Percentiles rank a stretch among this genome's conserved stretches.
Conservation (phyloP, 2,113 vertebrate species). For the Centropus bengalensis region DNA sequence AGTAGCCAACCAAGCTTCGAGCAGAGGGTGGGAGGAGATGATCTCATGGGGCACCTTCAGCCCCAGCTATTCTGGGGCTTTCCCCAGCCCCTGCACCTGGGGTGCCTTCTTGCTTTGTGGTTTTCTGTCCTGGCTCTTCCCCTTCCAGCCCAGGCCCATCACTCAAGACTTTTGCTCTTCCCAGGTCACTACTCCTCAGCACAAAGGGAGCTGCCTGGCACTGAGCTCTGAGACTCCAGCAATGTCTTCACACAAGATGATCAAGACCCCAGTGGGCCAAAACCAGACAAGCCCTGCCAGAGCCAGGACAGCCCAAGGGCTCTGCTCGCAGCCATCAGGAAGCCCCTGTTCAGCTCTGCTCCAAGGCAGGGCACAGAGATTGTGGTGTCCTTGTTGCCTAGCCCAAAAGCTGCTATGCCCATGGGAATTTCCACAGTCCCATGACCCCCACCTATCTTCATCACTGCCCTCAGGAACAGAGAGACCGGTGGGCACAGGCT, state of each 20-base stretch:
- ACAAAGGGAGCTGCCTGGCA: rapidly evolving
- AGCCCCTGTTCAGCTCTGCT: neutral
- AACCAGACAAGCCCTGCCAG: neutral
- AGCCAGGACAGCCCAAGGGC: neutral
- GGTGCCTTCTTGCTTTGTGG: neutral
- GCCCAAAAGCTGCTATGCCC: neutral
- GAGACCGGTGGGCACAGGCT: neutral
- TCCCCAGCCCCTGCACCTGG: neutral
- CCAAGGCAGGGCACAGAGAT: neutral
- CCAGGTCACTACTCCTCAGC: neutral
- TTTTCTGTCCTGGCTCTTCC: neutral
- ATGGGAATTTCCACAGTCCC: neutral
- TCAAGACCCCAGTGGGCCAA: neutral
- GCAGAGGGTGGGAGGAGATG: neutral
- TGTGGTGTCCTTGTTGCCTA: rapidly evolving
- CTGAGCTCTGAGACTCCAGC: neutral
- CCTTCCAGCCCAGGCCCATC: neutral
- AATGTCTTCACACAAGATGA: no score
- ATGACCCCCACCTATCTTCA: rapidly evolving
- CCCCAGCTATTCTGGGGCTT: neutral
- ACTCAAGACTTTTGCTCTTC: neutral
- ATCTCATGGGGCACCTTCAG: neutral
- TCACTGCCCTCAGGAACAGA: no score
- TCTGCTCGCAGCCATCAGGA: neutral
- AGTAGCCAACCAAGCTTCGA: neutral